Evolutionary conservation across 2,888 invertebrate species (phyloP), one percentile per base, ranked within the genome.

Genomic region (Isoperla grammatica): DNA sequence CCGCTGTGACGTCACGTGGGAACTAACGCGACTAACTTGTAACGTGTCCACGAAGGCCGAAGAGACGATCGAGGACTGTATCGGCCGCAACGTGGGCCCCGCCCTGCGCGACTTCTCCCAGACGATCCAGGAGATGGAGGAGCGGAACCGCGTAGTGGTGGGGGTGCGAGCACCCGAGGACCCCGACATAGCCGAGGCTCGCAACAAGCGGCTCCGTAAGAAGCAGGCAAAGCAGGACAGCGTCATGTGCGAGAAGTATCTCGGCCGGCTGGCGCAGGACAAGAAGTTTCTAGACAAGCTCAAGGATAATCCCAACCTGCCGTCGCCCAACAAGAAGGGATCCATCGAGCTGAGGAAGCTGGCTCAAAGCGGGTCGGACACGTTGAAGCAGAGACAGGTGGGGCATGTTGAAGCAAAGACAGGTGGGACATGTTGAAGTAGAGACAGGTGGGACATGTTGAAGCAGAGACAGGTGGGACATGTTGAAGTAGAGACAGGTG

Each of bases 221-320:
- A 73, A 74, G 59, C 72, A 74, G 22, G 71, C 78, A 69, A 75
- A 49, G 12, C 29, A 15, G 39, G 45, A 20, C 15, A 39, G 22
- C 22, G 17, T 56, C 1, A 9, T 45, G n/a, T n/a, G 75, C 0
- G 72, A 71, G 56, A 72, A 73, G 57, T 78, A 78, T 65, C 68
- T 79, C 43, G 75, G 75, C 22, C 66, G 67, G 2, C 69, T 79
- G 68, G 73, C 73, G 39, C 63, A 67, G 46, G 79, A 80, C 61
- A 78, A 76, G 64, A 66, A 72, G 17, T 79, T 77, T 63, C 63
- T 78, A 37, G 70, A 74, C 49, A 62, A 70, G 11, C 56, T 76
- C 19, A 67, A 71, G 42, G 64, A 69, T 1, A 67, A 71, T 58
- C 67, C 70, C 0, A 71, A 72, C 6, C 68, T 73, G 1, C 60